Evolutionary conservation across 2,888 invertebrate species (phyloP).

Genomic region (Tanytarsus gracilentus): DNA sequence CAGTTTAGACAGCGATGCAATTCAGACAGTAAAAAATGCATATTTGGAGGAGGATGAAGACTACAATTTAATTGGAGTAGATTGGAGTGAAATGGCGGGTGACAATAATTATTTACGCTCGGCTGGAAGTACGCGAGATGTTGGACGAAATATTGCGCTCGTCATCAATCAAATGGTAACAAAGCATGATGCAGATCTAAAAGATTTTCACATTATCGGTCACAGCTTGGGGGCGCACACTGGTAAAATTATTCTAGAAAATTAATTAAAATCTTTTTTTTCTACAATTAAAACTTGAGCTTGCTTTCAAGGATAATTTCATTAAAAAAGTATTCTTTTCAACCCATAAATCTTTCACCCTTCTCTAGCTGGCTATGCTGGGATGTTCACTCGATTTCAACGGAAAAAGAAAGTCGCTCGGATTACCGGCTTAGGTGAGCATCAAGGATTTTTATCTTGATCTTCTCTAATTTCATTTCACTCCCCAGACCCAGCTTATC

Average conservation of each 20-base stretch:
- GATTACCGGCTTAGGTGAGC: slow-evolving; percentile 48
- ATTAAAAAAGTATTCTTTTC: too few relatives aligned
- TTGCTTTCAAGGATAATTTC: too few relatives aligned
- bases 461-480: neutral
- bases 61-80: slow-evolving; percentile 33
- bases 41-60: slow-evolving; percentile 36
- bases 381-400: slow-evolving; percentile 42
- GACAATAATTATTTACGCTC: slow-evolving; percentile 41
- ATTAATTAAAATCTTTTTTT: neutral
- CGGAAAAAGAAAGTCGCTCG: slow-evolving; percentile 43
- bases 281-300: too few relatives aligned
- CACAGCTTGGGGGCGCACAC: slow-evolving; percentile 32
- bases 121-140: slow-evolving; percentile 39
- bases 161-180: slow-evolving; percentile 30
- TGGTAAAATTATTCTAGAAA: neutral
- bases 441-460: too few relatives aligned
- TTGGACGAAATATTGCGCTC: slow-evolving; percentile 40
- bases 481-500: neutral
- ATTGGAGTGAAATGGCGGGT: slow-evolving; percentile 41
- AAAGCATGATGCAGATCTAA: slow-evolving; percentile 26
- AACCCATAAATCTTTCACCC: slow-evolving; percentile 53
- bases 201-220: slow-evolving; percentile 41
- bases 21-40: slow-evolving; percentile 41
- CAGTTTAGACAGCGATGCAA: slow-evolving; percentile 39
- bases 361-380: slow-evolving; percentile 53